Conservation (phyloP, 2,888 invertebrate species). For the Drosophila borealis region DNA sequence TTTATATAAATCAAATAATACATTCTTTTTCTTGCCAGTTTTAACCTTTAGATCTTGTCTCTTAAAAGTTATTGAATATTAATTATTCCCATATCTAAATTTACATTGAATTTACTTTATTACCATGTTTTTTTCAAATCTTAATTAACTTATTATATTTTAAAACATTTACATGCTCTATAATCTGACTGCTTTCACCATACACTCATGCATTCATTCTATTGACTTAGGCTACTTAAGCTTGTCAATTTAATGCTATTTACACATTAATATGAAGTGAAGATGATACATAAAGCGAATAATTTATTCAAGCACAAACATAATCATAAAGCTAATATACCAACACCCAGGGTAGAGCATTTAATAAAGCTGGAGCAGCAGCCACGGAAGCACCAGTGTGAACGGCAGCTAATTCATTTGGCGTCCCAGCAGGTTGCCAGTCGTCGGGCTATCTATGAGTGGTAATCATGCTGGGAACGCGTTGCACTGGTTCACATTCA, state of each 20-base stretch:
- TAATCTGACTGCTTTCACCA: too few relatives aligned
- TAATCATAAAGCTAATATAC: slow-evolving; percentile 35
- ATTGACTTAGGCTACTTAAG: background rate
- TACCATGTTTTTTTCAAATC: too few relatives aligned
- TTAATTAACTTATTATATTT: too few relatives aligned
- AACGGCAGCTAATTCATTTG: slow-evolving; percentile 79
- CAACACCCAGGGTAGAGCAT: slow-evolving; percentile 16
- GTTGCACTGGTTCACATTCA: slow-evolving; percentile 61
- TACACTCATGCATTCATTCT: too few relatives aligned
- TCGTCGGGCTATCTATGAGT: slow-evolving; percentile 75
- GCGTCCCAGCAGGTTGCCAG: slow-evolving; percentile 76
- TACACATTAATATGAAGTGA: background rate
- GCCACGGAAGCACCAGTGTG: slow-evolving; percentile 42
- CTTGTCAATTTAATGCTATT: background rate
- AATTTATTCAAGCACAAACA: slow-evolving; percentile 2
- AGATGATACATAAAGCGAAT: background rate
- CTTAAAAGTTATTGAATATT: too few relatives aligned
- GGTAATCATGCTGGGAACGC: slow-evolving; percentile 80
- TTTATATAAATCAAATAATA: too few relatives aligned
- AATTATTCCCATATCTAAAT: too few relatives aligned
- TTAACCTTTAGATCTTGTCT: too few relatives aligned
- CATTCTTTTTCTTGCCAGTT: too few relatives aligned
- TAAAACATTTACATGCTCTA: too few relatives aligned
- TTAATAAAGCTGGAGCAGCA: slow-evolving; percentile 37
- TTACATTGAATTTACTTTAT: too few relatives aligned